A percentile compares a stretch with the other conserved stretches of the same genome.
Conservation (phyloP, 2,113 vertebrate species). For the Gymnarchus niloticus region DNA sequence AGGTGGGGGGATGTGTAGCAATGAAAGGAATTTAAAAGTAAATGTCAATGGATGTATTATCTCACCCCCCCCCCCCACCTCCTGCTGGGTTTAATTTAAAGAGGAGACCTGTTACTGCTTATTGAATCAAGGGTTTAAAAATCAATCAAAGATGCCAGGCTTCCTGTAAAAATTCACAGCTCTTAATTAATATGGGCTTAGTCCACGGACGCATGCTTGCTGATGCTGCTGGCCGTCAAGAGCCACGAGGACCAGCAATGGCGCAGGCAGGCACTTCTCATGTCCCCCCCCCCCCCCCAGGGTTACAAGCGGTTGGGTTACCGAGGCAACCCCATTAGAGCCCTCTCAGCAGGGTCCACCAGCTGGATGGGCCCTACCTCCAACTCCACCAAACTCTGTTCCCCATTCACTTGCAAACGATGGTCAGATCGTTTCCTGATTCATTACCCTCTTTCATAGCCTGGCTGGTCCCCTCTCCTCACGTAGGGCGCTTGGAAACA, state of each 20-base stretch:
- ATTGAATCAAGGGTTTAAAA: constrained; percentile 9
- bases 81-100: constrained; percentile 4
- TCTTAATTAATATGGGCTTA: not conserved
- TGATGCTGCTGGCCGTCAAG: not conserved
- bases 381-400: constrained; percentile 14
- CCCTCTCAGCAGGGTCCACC: not conserved
- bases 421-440: constrained; percentile 28
- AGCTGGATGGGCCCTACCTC: not conserved
- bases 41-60: constrained; percentile 11
- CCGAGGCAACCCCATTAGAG: not conserved
- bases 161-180: not conserved
- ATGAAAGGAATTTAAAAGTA: constrained; percentile 7
- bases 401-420: constrained; percentile 49
- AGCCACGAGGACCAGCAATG: not conserved
- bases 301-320: not conserved
- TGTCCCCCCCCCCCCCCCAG: constrained; percentile 13
- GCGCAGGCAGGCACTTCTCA: not conserved
- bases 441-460: constrained; percentile 39
- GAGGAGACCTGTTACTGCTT: not conserved
- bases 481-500: constrained; percentile 44
- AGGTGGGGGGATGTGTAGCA: not conserved
- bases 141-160: not conserved
- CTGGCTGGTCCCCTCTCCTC: constrained; percentile 7
- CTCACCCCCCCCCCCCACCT: not conserved
- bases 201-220: not conserved